Base-by-base conservation (phyloP, 2,797 vertebrate species). In the Aeoliscus strigatus region DNA sequence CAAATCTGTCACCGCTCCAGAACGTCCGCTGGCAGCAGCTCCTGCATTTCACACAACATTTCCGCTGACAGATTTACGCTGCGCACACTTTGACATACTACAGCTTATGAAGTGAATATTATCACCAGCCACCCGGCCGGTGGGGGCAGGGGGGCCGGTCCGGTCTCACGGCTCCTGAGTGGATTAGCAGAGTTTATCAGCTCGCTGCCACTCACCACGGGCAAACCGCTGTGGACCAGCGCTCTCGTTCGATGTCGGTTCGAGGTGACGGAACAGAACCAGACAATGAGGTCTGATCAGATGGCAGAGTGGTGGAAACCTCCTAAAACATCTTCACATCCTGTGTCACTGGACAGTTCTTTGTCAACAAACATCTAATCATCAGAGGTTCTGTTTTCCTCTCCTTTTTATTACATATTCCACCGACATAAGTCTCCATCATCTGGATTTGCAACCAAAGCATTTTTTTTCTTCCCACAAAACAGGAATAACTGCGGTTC, bases 171-270 rank as follows among this genome's bases (percentile, higher is more conserved):
- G n/a, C n/a, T n/a, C n/a, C n/a, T n/a, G n/a, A 73, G 70, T 70
- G 72, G 75, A 80, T 80, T 78, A 80, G 63, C 39, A 48, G 70
- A 79, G 75, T 80, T 81, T 82, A 82, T 82, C 82, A 79, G 75
- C 73, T 56, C 59, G 49, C 53, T 70, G 65, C 41, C 66, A 61
- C 60, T 74, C 68, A 29, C 34, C 55, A 65, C 56, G 29, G 4
- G 5, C n/a, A n/a, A 33, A 29, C 41, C 17, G 57, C 61, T 53
- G 47, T 58, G 73, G 60, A 70, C 65, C 63, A 80, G 72, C 53
- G 69, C 65, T 51, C 47, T 54, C 38, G 65, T 70, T 75, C 75
- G 75, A 65, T 65, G 71, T 49, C 61, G 65, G 53, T 64, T 71
- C n/a, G n/a, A n/a, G n/a, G n/a, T n/a, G n/a, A n/a, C n/a, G n/a